Evolutionary conservation across 2,113 vertebrate species (phyloP).

Genomic region (Melospiza melodia): DNA sequence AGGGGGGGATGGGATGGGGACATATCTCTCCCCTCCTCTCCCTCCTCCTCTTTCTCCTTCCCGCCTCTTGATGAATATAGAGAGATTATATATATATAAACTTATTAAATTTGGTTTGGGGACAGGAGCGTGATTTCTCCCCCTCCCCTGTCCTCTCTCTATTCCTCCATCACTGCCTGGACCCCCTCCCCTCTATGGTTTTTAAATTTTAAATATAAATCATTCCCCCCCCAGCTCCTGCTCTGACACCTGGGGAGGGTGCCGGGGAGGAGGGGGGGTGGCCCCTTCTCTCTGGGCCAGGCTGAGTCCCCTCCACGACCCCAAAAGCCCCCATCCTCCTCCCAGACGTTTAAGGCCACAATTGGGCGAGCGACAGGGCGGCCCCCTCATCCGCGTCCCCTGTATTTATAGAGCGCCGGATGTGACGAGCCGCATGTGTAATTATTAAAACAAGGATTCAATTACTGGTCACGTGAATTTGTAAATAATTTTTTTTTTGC

Average conservation of each 20-base stretch:
- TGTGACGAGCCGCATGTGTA: conserved; percentile 83
- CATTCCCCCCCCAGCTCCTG: conserved; percentile 23
- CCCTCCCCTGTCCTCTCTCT: conserved; percentile 53
- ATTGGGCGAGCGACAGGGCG: conserved; percentile 48
- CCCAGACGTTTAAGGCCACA: conserved; percentile 50
- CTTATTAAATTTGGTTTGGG: conserved; percentile 74
- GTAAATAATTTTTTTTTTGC: conserved; percentile 80
- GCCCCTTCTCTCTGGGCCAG: conserved; percentile 28
- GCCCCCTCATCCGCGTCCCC: conserved; percentile 68
- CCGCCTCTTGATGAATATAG: conserved; percentile 72
- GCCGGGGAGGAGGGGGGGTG: background rate
- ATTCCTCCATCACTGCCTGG: conserved; percentile 25
- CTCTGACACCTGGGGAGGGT: conserved; percentile 15
- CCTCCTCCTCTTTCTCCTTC: conserved; percentile 16
- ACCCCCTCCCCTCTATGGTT: background rate
- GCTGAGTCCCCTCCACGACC: background rate
- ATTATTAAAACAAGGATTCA: conserved; percentile 82
- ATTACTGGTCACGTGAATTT: conserved; percentile 85
- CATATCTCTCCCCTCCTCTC: conserved; percentile 48
- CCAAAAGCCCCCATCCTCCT: background rate
- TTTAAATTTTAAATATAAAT: conserved; percentile 63
- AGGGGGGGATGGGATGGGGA: conserved; percentile 49
- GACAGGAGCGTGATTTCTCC: conserved; percentile 65
- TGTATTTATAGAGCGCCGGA: conserved; percentile 86
- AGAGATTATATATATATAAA: conserved; percentile 79